Evolutionary conservation across 2,113 vertebrate species (phyloP).

Genomic region (Hippocampus guttulatus): DNA sequence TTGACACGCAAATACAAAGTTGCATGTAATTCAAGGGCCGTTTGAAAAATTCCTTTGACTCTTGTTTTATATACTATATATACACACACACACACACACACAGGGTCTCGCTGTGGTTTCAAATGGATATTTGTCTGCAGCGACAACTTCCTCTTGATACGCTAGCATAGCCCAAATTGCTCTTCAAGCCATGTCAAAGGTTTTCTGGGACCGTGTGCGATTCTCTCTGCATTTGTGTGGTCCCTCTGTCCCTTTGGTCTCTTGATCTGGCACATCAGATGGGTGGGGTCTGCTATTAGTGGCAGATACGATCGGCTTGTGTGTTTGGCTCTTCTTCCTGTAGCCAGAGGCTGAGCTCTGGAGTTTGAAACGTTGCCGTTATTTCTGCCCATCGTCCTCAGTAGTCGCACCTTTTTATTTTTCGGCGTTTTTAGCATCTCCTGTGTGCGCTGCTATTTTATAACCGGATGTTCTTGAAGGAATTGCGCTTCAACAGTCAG

Average conservation of each 20-base stretch:
- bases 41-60: background rate
- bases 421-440: background rate
- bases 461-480: background rate
- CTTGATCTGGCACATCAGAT: conserved; percentile 66
- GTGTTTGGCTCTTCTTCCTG: conserved; percentile 46
- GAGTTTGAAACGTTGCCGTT: conserved; percentile 1
- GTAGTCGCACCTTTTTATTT: conserved; percentile 11
- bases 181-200: background rate
- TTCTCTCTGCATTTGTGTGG: conserved; percentile 10
- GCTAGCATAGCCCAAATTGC: background rate
- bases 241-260: conserved; percentile 35
- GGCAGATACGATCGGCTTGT: conserved; percentile 63
- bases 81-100: too few relatives aligned
- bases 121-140: background rate
- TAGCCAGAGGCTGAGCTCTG: conserved; percentile 17
- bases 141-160: background rate
- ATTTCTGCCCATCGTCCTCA: conserved; percentile 1
- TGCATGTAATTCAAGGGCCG: background rate
- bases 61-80: too few relatives aligned
- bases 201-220: background rate
- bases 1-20: background rate
- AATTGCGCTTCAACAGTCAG: background rate
- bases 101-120: background rate
- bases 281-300: conserved; percentile 55
- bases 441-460: background rate